Evolutionary conservation across 1,140 invertebrate genomes (phyloP).

Genomic region (Tribolium castaneum): DNA sequence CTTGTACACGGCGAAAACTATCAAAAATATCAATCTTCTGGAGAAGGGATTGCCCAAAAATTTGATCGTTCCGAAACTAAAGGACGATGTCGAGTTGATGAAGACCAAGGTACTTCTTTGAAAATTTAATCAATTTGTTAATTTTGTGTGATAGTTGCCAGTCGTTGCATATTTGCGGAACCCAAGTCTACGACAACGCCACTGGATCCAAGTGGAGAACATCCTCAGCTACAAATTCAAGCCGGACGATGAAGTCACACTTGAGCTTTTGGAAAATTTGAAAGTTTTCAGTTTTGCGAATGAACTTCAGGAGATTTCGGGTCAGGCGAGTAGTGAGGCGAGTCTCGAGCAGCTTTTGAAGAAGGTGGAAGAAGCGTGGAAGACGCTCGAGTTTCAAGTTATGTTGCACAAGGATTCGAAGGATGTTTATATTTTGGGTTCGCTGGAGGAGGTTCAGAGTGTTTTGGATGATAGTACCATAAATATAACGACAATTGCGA

Average conservation of each 20-base stretch:
- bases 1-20: constrained; percentile 72
- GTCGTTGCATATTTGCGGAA: constrained; percentile 81
- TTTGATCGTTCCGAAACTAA: constrained; percentile 79
- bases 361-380: constrained; percentile 87
- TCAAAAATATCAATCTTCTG: constrained; percentile 79
- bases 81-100: constrained; percentile 80
- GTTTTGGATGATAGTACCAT: constrained; percentile 88
- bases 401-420: constrained; percentile 82
- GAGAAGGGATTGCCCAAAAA: constrained; percentile 83
- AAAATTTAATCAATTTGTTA: background rate
- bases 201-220: constrained; percentile 85
- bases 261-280: constrained; percentile 76
- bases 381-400: constrained; percentile 80
- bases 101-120: constrained; percentile 72
- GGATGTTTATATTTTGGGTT: constrained; percentile 85
- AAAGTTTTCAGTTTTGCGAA: constrained; percentile 77
- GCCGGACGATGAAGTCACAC: constrained; percentile 73
- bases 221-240: constrained; percentile 78
- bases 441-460: constrained; percentile 85
- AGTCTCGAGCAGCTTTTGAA: constrained; percentile 81
- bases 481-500: constrained; percentile 85
- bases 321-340: constrained; percentile 86
- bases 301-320: constrained; percentile 84
- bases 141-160: constrained; percentile 68
- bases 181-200: constrained; percentile 77